A percentile compares a stretch with the other conserved stretches of the same genome.
phyloP scores from a whole-genome alignment of 2,888 invertebrate species.

The Troides aeacus region DNA sequence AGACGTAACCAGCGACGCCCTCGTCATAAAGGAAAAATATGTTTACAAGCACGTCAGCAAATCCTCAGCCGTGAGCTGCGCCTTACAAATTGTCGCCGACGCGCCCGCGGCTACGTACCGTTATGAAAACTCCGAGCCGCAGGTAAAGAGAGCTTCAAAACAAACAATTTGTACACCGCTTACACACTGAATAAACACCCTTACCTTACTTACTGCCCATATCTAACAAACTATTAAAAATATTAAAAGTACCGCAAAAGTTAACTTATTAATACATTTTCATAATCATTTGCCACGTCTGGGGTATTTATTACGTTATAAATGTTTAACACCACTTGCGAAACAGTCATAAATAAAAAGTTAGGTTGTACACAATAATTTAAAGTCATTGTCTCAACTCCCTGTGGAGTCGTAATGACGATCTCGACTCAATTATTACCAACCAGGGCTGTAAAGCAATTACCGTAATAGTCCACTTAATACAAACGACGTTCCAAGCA shows the following conservation, averaged over 20 bases:
- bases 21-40: conserved; percentile 52
- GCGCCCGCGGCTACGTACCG: conserved; percentile 62
- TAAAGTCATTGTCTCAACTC: conserved; percentile 40
- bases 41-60: conserved; percentile 70
- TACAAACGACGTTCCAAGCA: conserved; percentile 59
- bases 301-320: conserved; percentile 33
- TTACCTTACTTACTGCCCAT: conserved; percentile 46
- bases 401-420: conserved; percentile 50
- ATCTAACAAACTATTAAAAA: background rate
- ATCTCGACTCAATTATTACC: conserved; percentile 54
- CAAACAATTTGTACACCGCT: conserved; percentile 75
- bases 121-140: conserved; percentile 69
- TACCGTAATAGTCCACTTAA: conserved; percentile 68
- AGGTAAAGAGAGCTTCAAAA: conserved; percentile 64
- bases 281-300: conserved; percentile 27
- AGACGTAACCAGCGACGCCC: conserved; percentile 27
- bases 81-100: conserved; percentile 65
- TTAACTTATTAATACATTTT: background rate
- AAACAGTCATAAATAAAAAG: conserved; percentile 32
- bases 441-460: conserved; percentile 61
- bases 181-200: conserved; percentile 70
- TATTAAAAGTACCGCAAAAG: background rate
- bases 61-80: conserved; percentile 55
- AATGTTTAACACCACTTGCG: conserved; percentile 18
- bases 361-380: conserved; percentile 39